Base-by-base conservation (phyloP, 2,113 vertebrate species). In the Ardeotis arabs region DNA sequence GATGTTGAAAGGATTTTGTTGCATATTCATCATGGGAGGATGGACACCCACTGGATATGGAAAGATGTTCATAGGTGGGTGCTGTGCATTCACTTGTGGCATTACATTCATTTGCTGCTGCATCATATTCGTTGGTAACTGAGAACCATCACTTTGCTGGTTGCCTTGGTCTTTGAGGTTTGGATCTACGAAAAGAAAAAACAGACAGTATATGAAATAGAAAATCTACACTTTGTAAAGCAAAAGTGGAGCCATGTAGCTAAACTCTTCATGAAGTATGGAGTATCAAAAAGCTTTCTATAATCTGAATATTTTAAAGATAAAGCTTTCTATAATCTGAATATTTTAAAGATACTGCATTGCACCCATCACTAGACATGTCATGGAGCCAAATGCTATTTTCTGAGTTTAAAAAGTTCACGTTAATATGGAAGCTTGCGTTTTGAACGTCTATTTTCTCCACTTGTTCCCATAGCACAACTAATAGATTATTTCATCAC, bases 1-100 rank as follows among this genome's bases (percentile, higher is more conserved):
- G 75, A 99, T 97, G 82, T 41, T 98, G 87, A 98, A 99, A 14
- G 98, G 98, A 44, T 97, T 97, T 7, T 97, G 98, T 73, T 98
- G 99, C 95, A 99, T 97, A 91, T 98, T 99, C 97, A 99, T 98
- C 45, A 99, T 83, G 50, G 98, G 98, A 53, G 98, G 98, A 35
- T 96, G 98, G 50, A 98, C 98, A 73, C 98, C 93, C 86, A 99
- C 97, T 92, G 98, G 97, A 58, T 98, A 98, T 0, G 98, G 98
- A 39, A 98, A 98, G 41, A 99, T 97, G 69, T 87, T 98, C 98
- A 98, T 82, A 20, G 98, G 96, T 55, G 97, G 98, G 89, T 97
- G 98, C 55, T 98, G 98, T 18, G 98, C 77, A 35, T 94, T 98
- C 97, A 98, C 93, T 60, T 96, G 98, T 19, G 98, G 98, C 84